phyloP scores from a whole-genome alignment of 2,113 vertebrate genomes.

The rat (Rattus norvegicus) region GRCr8 NC_086021.1:122908501-122909000 shows the following conservation, averaged over 20 bases:
- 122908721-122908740: conserved; percentile 29
- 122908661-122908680: conserved; percentile 12
- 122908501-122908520: conserved; percentile 55
- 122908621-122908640: conserved; percentile 37
- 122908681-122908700: not conserved
- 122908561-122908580: not conserved
- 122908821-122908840: not conserved
- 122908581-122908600: conserved; percentile 13
- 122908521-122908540: conserved; percentile 14
- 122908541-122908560: not conserved
- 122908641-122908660: not conserved
- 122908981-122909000: too few species aligned
- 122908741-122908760: conserved; percentile 1
- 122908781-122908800: not conserved
- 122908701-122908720: conserved; percentile 9
- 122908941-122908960: too few species aligned
- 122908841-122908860: not conserved
- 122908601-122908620: conserved; percentile 38
- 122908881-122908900: conserved; percentile 21
- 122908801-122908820: not conserved
- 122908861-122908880: conserved; percentile 6
- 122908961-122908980: too few species aligned
- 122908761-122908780: not conserved
- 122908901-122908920: not conserved
- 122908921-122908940: not conserved